Percentiles rank a stretch among this genome's conserved stretches.
These are phyloP conservation scores for Nettapus auritus DNA, from an alignment of 2,113 vertebrate genomes.

Conservation along the genomic window DNA sequence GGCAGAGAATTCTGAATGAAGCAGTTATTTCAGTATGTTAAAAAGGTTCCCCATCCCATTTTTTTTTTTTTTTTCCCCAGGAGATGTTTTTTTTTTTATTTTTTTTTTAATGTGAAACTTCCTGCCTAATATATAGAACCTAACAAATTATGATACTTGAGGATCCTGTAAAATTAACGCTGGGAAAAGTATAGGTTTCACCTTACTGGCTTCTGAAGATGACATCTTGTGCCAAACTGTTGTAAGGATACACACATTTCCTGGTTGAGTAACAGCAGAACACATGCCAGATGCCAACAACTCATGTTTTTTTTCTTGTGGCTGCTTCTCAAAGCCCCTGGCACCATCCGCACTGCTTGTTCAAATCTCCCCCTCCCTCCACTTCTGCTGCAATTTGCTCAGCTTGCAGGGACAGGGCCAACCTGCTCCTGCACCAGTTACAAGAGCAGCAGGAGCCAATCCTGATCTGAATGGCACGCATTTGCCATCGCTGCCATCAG, in stretches of 20 bases:
- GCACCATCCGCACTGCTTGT: not conserved
- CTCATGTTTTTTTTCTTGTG: no score
- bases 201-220: not conserved
- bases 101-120: not conserved
- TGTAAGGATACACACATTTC: not conserved
- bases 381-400: not conserved
- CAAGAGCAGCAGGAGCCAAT: not conserved
- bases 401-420: not conserved
- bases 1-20: not conserved
- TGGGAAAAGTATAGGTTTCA: not conserved
- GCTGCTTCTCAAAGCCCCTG: not conserved
- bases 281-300: not conserved
- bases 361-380: not conserved
- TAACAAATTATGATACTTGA: not conserved
- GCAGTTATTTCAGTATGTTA: not conserved
- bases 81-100: not conserved
- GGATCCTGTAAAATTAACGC: not conserved
- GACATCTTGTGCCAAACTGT: accelerated
- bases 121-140: not conserved
- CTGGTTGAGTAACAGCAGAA: not conserved
- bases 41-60: not conserved
- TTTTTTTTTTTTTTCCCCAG: not conserved
- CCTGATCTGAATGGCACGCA: not conserved
- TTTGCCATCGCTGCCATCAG: not conserved
- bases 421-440: accelerated